Conservation (phyloP, 2,888 invertebrate genomes). For the Stramonita haemastoma region DNA sequence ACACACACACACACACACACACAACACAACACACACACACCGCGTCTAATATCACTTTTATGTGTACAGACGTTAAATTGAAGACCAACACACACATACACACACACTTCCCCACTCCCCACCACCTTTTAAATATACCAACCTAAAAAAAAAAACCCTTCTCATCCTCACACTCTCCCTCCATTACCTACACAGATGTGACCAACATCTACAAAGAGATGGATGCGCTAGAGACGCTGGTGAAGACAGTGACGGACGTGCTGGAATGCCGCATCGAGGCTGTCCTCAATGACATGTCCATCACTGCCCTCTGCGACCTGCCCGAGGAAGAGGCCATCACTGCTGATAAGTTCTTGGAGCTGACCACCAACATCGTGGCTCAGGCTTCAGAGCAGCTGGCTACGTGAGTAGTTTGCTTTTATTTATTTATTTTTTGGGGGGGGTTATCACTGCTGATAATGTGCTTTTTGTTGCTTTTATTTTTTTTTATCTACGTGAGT, state of each 20-base stretch:
- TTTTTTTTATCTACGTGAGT: too few relatives aligned
- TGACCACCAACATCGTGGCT: conserved; percentile 84
- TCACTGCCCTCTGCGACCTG: conserved; percentile 87
- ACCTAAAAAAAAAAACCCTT: background rate
- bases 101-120: background rate
- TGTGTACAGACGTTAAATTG: too few relatives aligned
- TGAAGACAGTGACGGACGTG: conserved; percentile 88
- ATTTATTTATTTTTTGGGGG: background rate
- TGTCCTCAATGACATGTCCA: conserved; percentile 91
- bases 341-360: conserved; percentile 90
- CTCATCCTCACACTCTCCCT: background rate
- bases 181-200: conserved; percentile 63
- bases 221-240: conserved; percentile 71
- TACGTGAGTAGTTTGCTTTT: conserved; percentile 73
- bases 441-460: too few relatives aligned
- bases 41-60: too few relatives aligned
- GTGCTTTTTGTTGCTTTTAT: too few relatives aligned
- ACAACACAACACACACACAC: background rate
- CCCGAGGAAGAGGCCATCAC: conserved; percentile 91
- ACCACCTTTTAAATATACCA: background rate
- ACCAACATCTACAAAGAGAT: conserved; percentile 69
- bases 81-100: background rate
- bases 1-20: background rate
- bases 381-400: conserved; percentile 75
- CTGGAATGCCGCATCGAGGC: conserved; percentile 93